Base-by-base conservation (phyloP, 1,140 invertebrate genomes). In the Elysia chlorotica region DNA sequence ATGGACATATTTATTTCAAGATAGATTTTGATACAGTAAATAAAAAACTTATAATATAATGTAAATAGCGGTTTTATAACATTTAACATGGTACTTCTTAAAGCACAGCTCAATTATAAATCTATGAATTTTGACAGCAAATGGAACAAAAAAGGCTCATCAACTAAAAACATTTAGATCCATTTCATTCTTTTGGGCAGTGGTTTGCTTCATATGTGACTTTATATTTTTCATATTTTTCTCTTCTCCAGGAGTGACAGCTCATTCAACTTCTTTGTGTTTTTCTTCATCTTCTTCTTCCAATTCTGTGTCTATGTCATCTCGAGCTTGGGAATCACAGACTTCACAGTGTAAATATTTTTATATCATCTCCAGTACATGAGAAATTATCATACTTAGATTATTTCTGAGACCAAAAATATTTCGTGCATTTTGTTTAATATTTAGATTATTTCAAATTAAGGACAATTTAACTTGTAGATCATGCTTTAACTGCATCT, bases 181-280 rank as follows among this genome's bases (percentile, higher is more conserved):
- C 10, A 14, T 48, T 48, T 48, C n/a, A 10, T 48, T 48, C 41
- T 14, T n/a, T n/a, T n/a, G n/a, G n/a, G n/a, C n/a, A n/a, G n/a
- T n/a, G n/a, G n/a, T n/a, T n/a, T n/a, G n/a, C n/a, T n/a, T n/a
- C 41, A 48, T 48, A 48, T 14, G 41, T 48, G 10, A 14, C n/a
- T n/a, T 48, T n/a, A 48, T 48, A 48, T 10, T 48, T 14, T 48
- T 48, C 10, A 48, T 48, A 48, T 48, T 56, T 74, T 77, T 81
- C 72, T 79, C 68, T 71, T 76, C 86, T 85, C 75, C 82, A 87
- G 86, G 80, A 86, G 81, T 82, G 98, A 99, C 89, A 98, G 96
- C 81, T 99, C 97, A 1, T 97, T 99, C 90, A 99, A 99, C 88
- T 99, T 99, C 87, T 99, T 99, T 95, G 94, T 99, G 33, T 99